Base-by-base conservation (phyloP, 2,113 vertebrate genomes). In the Columbina picui region DNA sequence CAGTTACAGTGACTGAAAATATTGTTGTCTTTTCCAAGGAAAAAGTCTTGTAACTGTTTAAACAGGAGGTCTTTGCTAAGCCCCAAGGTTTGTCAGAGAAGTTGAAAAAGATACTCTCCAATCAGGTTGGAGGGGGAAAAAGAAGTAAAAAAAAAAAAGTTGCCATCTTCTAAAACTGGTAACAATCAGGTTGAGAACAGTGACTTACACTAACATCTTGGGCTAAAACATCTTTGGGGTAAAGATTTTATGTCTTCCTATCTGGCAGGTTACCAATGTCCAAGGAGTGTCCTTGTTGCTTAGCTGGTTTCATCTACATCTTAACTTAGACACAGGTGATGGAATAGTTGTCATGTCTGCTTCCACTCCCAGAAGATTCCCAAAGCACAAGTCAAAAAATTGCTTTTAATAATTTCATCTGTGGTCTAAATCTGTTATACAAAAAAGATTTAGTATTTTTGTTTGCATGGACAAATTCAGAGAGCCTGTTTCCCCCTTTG, bases 231-330 rank as follows among this genome's bases (percentile, higher is more conserved):
- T 56, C 16, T 74, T 52, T 38, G 23, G 3, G 5, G 22, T 57
- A 75, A 74, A 52, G 11, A 45, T 56, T 71, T 61, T 49, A 49
- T n/a, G 14, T 2, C 10, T 47, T 45, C 4, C 21, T 53, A 60
- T 0, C 2, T 78, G 30, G 4, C 4, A 47, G 1, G 14, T 34
- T 60, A 49, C 5, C 1, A 0, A 32, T 17, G 8, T 41, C 15
- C 12, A 39, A 67, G 6, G 22, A 32, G 8, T 10, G 5, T 50
- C 11, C 12, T 60, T 43, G 4, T 18, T 63, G 12, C 49, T 19
- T 30, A 15, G 2, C 3, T 52, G 12, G 9, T 45, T 64, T 70
- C 25, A 20, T 52, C n/a, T 75, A 20, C 32, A 39, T 14, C 6
- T 14, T 61, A 74, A 6, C 10, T 61, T 18, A 60, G 60, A 50